These are phyloP conservation scores for Rallus crepitans DNA, from an alignment of 2,797 vertebrate species.

Conservation along the genomic window DNA sequence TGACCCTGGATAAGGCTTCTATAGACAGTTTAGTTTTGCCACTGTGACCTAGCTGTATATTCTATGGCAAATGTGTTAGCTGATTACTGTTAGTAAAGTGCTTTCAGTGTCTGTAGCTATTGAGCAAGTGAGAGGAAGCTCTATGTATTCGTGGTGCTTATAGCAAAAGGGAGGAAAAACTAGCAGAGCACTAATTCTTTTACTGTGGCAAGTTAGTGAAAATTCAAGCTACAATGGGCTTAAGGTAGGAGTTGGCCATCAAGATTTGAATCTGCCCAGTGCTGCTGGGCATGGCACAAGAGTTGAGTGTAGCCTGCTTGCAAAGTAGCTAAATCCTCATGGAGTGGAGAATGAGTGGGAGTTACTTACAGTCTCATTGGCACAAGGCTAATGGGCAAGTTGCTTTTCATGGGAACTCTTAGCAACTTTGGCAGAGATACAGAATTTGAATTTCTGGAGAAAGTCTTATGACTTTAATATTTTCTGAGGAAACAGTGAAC, in stretches of 20 bases:
- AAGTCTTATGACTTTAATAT: slow-evolving; percentile 39
- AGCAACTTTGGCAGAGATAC: slow-evolving; percentile 49
- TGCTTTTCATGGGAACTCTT: slow-evolving; percentile 47
- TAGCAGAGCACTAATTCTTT: background rate
- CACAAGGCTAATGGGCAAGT: background rate
- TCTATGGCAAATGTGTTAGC: background rate
- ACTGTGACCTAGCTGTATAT: background rate
- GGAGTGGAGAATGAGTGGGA: background rate
- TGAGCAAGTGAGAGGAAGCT: background rate
- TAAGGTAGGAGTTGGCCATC: background rate
- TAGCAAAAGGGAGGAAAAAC: background rate
- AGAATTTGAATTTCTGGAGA: background rate
- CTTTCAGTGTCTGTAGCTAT: background rate
- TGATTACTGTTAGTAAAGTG: background rate
- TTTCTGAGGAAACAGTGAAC: background rate
- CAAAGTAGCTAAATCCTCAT: background rate
- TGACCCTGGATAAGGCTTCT: background rate
- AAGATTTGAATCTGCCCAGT: background rate
- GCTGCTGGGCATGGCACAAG: background rate
- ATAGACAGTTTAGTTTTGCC: background rate
- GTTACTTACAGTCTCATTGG: slow-evolving; percentile 3
- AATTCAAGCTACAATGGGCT: background rate
- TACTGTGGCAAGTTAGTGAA: background rate
- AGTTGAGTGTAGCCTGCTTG: background rate
- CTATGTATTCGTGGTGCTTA: background rate